Conservation (phyloP, 2,113 vertebrate species). For the Indicator indicator region DNA sequence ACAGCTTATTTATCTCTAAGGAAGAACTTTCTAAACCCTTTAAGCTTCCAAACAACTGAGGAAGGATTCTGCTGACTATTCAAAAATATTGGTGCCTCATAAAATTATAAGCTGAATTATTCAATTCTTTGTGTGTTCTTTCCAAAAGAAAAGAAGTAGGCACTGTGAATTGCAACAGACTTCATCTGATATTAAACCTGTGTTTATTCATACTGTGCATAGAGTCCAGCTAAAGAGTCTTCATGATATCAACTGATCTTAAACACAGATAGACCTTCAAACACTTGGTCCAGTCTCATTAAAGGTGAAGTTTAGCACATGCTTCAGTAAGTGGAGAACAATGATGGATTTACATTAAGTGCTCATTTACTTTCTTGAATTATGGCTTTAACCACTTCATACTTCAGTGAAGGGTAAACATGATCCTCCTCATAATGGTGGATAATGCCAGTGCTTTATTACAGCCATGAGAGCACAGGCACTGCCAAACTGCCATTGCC, state of each 20-base stretch:
- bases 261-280: constrained; percentile 7
- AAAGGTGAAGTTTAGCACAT: constrained; percentile 42
- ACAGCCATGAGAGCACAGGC: constrained; percentile 23
- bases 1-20: constrained; percentile 87
- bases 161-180: constrained; percentile 42
- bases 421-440: neutral
- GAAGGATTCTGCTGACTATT: constrained; percentile 85
- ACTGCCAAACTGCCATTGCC: constrained; percentile 5
- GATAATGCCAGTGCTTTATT: neutral
- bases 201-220: neutral
- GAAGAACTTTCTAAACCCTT: constrained; percentile 81
- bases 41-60: constrained; percentile 79
- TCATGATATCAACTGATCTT: neutral
- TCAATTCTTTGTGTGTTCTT: constrained; percentile 24
- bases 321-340: constrained; percentile 11
- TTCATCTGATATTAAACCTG: constrained; percentile 30
- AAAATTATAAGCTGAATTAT: constrained; percentile 65
- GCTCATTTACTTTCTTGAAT: constrained; percentile 53
- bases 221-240: neutral
- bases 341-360: constrained; percentile 34
- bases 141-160: neutral
- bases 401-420: constrained; percentile 21
- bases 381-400: constrained; percentile 14
- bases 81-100: constrained; percentile 78
- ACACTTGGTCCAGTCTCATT: constrained; percentile 15